Base-by-base conservation (phyloP, 2,113 vertebrate species). In the Aptenodytes patagonicus region DNA sequence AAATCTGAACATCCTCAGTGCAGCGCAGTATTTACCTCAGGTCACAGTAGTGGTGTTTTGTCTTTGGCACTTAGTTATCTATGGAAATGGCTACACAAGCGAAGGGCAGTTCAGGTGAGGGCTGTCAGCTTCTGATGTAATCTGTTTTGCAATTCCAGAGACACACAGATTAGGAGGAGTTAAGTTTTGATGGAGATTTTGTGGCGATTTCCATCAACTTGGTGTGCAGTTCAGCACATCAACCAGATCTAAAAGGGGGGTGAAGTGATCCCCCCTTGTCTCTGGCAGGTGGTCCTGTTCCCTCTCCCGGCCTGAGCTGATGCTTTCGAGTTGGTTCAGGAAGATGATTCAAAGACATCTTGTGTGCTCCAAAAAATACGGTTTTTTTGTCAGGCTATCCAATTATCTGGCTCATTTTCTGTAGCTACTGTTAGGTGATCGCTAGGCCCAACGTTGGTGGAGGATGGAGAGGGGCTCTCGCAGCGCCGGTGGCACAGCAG, bases 21-120 rank as follows among this genome's bases (percentile, higher is more conserved):
- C 71, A 25, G 82, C 9, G 3, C 38, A n/a, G 60, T 1, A 5
- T n/a, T 60, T 6, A 3, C 24, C 7, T 8, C 32, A 1, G 21
- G n/a, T 17, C 4, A 10, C 29, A 2, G 58, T 0, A 10, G 8
- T 0, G 24, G 11, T 6, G n/a, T 1, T 6, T 17, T 31, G 28
- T 7, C 40, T 22, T 7, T 4, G 72, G 58, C 52, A 7, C 15
- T 11, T 11, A 0, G 4, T 9, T 16, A 5, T 2, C 6, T 2
- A 1, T 18, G 46, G 54, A 8, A 51, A 22, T 2, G 32, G 72
- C 44, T 20, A 10, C 16, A 1, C 13, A 5, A 11, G 44, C 1
- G 4, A 19, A 14, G 66, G 51, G 60, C 31, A 0, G 18, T 1
- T 24, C 16, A 3, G 21, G 36, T 1, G 13, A 10, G 26, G 31